A percentile compares a stretch with the other conserved stretches of the same genome.
Conservation (phyloP, 2,113 vertebrate genomes). For the Tricholaema leucomelas region DNA sequence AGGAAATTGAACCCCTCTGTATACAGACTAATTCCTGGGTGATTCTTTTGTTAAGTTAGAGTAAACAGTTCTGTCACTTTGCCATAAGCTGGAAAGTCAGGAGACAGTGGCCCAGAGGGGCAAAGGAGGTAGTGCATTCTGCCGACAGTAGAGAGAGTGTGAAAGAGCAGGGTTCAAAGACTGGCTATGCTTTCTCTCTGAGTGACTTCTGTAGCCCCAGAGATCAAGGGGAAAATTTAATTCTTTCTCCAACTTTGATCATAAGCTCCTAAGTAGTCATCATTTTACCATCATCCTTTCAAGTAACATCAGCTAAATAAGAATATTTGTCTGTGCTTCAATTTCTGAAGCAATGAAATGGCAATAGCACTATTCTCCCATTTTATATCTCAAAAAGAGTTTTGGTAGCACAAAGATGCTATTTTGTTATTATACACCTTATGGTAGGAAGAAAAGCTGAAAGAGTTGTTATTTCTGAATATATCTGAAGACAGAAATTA, state of each 20-base stretch:
- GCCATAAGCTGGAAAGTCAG: neutral
- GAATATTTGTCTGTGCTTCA: neutral
- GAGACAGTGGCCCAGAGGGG: neutral
- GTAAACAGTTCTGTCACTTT: neutral
- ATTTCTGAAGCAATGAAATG: neutral
- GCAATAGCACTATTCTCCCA: neutral
- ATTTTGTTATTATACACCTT: neutral
- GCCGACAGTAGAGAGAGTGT: neutral
- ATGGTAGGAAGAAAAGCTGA: neutral
- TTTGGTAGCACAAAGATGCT: neutral
- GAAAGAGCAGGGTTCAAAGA: neutral
- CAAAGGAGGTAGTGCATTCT: neutral
- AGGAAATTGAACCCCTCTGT: neutral
- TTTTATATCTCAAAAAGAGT: neutral
- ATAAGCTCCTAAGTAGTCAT: neutral
- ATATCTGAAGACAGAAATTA: neutral
- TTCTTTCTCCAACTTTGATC: neutral
- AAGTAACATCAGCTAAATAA: neutral
- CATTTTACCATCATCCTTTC: neutral
- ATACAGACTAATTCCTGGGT: neutral
- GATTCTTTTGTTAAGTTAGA: neutral
- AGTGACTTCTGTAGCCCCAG: neutral
- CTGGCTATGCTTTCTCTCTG: neutral
- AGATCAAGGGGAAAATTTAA: neutral
- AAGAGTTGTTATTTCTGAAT: conserved; percentile 1